A percentile compares a stretch with the other conserved stretches of the same genome.
Evolutionary conservation across 2,113 vertebrate genomes (phyloP).

Genomic region (Siphamia tubifer): DNA sequence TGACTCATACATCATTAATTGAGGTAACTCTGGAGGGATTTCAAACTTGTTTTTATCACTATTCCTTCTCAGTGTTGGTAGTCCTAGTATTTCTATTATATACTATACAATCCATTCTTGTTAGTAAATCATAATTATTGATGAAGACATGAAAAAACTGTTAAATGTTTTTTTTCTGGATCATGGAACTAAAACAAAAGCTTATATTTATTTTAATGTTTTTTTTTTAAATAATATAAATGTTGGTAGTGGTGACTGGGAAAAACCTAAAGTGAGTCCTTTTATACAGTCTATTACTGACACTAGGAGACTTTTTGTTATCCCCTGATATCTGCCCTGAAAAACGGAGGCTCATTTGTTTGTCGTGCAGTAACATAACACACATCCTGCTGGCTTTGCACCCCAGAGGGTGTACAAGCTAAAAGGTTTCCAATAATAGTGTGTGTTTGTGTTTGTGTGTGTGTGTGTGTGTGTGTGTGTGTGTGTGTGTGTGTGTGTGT

Average conservation of each 20-base stretch:
- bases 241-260: not conserved
- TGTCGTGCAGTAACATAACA: constrained; percentile 3
- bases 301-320: not conserved
- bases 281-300: not conserved
- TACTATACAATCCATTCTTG: no score
- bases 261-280: not conserved
- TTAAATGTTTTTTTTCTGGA: no score
- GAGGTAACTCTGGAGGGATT: no score
- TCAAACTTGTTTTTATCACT: no score
- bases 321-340: constrained; percentile 9
- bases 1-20: no score
- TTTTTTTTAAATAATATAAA: not conserved
- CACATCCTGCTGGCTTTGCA: constrained; percentile 12
- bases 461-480: constrained; percentile 2
- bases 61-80: no score
- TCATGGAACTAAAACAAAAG: no score
- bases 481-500: not conserved
- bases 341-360: constrained; percentile 23
- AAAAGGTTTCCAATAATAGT: constrained; percentile 9
- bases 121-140: no score
- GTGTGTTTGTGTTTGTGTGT: not conserved
- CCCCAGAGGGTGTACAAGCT: not conserved
- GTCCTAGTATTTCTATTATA: no score
- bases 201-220: not conserved
- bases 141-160: no score